Conservation (phyloP, 2,888 invertebrate species). For the Cephus runcator region DNA sequence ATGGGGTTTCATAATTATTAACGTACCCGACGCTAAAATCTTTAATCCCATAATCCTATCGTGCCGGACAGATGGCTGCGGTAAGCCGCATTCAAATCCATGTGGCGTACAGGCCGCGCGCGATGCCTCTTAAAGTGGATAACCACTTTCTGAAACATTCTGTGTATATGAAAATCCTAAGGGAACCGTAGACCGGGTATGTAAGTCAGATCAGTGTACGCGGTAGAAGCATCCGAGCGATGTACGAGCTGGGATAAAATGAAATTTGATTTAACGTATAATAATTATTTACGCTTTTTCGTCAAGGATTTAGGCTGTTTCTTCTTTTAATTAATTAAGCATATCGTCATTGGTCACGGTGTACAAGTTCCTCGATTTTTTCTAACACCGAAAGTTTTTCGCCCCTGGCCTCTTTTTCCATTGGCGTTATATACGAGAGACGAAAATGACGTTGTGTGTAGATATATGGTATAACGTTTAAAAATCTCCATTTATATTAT, state of each 20-base stretch:
- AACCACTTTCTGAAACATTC: neutral
- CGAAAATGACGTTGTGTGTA: neutral
- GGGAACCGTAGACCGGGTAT: neutral
- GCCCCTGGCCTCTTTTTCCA: neutral
- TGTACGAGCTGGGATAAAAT: neutral
- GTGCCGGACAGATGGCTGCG: conserved; percentile 43
- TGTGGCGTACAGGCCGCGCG: conserved; percentile 8
- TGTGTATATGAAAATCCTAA: neutral
- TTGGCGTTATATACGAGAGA: neutral
- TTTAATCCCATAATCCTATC: conserved; percentile 49
- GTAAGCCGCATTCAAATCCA: conserved; percentile 35
- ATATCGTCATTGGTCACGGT: neutral
- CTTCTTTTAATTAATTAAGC: neutral
- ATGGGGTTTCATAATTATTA: conserved; percentile 36
- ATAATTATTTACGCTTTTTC: neutral
- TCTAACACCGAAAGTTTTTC: neutral
- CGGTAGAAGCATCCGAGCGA: neutral
- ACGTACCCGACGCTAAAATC: conserved; percentile 41
- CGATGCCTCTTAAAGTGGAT: conserved; percentile 9
- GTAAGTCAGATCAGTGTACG: neutral
- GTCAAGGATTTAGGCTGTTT: neutral
- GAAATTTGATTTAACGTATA: neutral
- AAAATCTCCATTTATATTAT: neutral
- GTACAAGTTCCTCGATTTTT: neutral
- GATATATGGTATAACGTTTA: neutral